phyloP scores from a whole-genome alignment of 1,140 invertebrate genomes.

The Palaemon carinicauda region DNA sequence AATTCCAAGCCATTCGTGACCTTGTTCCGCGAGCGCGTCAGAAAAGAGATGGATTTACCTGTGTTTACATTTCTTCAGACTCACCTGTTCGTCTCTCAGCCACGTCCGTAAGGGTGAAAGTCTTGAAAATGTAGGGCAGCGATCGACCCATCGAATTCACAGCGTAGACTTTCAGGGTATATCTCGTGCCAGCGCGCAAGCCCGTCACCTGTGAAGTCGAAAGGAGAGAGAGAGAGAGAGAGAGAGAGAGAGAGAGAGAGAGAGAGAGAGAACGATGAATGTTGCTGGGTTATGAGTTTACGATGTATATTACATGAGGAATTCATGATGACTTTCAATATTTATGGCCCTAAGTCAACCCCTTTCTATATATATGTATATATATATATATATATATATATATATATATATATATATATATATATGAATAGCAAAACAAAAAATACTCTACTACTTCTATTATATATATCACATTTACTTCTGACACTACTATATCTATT shows the following conservation, averaged over 20 bases:
- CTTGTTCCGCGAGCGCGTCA: neutral
- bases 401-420: neutral
- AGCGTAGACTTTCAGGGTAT: conserved; percentile 56
- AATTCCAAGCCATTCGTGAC: neutral
- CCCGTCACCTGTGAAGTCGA: conserved; percentile 43
- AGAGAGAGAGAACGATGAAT: neutral
- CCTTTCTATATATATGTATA: neutral
- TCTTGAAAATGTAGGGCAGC: conserved; percentile 52
- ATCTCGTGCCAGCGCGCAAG: conserved; percentile 53
- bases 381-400: neutral
- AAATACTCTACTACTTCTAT: no score
- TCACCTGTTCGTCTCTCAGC: conserved; percentile 59
- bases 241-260: neutral
- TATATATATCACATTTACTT: no score
- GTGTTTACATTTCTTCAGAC: neutral
- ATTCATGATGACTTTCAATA: neutral
- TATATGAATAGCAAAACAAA: no score
- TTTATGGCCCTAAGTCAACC: no score
- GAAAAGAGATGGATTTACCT: neutral
- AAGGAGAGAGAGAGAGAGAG: conserved; percentile 14
- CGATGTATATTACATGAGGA: no score
- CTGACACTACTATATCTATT: no score
- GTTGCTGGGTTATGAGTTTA: no score
- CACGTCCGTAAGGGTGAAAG: conserved; percentile 59
- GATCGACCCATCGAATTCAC: conserved; percentile 59